Evolutionary conservation across 1,140 invertebrate genomes (phyloP).

Genomic region (Papilio machaon): DNA sequence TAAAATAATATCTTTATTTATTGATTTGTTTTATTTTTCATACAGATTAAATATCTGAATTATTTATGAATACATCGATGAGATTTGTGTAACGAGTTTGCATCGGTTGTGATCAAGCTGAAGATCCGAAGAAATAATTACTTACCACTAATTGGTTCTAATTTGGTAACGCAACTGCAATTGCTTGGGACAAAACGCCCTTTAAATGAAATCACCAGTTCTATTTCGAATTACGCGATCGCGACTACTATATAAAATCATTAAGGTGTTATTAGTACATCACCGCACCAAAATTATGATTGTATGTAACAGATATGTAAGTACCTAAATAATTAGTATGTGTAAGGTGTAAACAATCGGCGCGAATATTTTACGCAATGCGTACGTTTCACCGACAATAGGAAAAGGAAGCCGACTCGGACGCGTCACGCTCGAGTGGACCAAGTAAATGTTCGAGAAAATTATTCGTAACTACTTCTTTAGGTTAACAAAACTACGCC

Average conservation of each 20-base stretch:
- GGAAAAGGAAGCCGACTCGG: constrained; percentile 12
- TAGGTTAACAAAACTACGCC: neutral
- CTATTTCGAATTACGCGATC: too few relatives aligned
- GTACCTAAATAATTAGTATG: constrained; percentile 1
- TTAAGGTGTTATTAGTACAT: neutral
- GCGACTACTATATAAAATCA: too few relatives aligned
- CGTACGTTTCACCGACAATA: constrained; percentile 20
- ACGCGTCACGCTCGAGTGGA: neutral
- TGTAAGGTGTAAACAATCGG: neutral
- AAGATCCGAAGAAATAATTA: neutral
- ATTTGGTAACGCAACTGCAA: neutral
- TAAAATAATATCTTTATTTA: constrained; percentile 79
- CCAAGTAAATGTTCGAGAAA: constrained; percentile 17
- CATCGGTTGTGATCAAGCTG: too few relatives aligned
- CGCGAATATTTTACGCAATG: constrained; percentile 20
- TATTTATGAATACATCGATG: too few relatives aligned
- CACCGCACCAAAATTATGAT: neutral
- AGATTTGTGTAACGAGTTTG: too few relatives aligned
- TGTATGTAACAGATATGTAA: neutral
- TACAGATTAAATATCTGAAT: neutral
- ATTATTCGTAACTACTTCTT: constrained; percentile 19
- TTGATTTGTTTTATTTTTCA: constrained; percentile 49
- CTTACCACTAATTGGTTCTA: too few relatives aligned
- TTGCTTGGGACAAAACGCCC: too few relatives aligned
- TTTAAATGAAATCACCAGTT: too few relatives aligned